phyloP scores from a whole-genome alignment of 2,888 invertebrate species.

The Auanema freiburgensis region DNA sequence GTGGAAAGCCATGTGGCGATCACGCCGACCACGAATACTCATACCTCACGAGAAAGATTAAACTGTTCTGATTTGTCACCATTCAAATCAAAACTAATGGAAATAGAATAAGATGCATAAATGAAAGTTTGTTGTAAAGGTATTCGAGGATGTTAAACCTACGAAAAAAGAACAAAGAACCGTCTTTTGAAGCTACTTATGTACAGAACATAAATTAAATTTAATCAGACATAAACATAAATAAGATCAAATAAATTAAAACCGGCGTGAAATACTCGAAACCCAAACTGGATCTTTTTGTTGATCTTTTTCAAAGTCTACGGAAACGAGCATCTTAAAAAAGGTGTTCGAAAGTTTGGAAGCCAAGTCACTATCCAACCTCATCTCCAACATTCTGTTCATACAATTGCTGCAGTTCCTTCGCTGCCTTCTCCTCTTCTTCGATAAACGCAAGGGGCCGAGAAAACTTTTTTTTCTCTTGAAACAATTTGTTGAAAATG shows the following conservation, averaged over 20 bases:
- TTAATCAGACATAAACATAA: background rate
- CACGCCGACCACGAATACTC: too few relatives aligned
- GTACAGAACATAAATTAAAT: background rate
- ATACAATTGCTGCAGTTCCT: conserved; percentile 7
- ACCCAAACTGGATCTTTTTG: too few relatives aligned
- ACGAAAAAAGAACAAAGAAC: too few relatives aligned
- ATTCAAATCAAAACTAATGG: too few relatives aligned
- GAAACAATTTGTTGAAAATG: background rate
- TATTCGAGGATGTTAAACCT: too few relatives aligned
- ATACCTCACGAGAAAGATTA: too few relatives aligned
- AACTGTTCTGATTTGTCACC: too few relatives aligned
- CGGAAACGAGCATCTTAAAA: background rate
- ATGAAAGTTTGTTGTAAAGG: too few relatives aligned
- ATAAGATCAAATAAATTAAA: too few relatives aligned
- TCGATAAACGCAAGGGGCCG: conserved; percentile 8
- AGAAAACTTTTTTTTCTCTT: conserved; percentile 8
- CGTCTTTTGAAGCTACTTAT: background rate
- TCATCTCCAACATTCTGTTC: conserved; percentile 6
- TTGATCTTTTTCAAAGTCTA: background rate
- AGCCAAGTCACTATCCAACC: conserved; percentile 12
- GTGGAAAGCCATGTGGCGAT: too few relatives aligned
- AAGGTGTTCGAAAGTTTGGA: background rate
- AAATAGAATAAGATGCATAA: too few relatives aligned
- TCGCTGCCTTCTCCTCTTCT: conserved; percentile 14
- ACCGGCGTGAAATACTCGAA: too few relatives aligned